Evolutionary conservation across 2,113 vertebrate species (phyloP).

Genomic region (Neolamprologus fasciatus): DNA sequence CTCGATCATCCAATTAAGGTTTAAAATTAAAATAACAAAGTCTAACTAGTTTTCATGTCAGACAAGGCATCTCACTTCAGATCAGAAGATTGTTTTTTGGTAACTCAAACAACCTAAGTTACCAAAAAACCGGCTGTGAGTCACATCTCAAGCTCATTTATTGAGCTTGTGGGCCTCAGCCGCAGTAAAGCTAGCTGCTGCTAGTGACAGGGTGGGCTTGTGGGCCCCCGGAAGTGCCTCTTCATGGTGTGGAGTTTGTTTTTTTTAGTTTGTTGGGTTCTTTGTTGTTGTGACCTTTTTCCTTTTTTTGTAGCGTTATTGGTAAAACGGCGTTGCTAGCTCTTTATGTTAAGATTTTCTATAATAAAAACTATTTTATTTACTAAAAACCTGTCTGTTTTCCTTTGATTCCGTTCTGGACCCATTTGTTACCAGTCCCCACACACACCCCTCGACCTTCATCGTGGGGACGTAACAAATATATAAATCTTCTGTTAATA

Average conservation of each 20-base stretch:
- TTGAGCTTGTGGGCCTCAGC: not conserved
- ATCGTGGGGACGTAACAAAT: rapidly evolving
- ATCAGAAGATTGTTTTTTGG: not conserved
- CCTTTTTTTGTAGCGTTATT: not conserved
- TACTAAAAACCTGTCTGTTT: not conserved
- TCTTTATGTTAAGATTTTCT: not conserved
- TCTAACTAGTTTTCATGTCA: not conserved
- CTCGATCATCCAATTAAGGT: not conserved
- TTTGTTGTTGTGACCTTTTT: not conserved
- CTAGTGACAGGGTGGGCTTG: not conserved
- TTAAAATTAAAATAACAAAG: not conserved
- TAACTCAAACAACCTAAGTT: not conserved
- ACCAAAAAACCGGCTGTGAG: rapidly evolving
- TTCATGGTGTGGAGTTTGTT: not conserved
- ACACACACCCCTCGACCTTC: not conserved
- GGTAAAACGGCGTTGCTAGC: rapidly evolving
- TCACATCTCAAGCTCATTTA: not conserved
- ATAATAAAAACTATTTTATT: not conserved
- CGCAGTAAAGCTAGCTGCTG: not conserved
- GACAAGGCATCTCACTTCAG: not conserved
- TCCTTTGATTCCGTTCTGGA: not conserved
- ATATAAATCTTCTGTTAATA: not conserved
- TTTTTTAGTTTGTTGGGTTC: not conserved
- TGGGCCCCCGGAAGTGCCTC: not conserved
- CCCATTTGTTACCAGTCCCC: not conserved